Conservation (phyloP, 2,797 vertebrate genomes). For the Sternarchorhynchus goeldii region DNA sequence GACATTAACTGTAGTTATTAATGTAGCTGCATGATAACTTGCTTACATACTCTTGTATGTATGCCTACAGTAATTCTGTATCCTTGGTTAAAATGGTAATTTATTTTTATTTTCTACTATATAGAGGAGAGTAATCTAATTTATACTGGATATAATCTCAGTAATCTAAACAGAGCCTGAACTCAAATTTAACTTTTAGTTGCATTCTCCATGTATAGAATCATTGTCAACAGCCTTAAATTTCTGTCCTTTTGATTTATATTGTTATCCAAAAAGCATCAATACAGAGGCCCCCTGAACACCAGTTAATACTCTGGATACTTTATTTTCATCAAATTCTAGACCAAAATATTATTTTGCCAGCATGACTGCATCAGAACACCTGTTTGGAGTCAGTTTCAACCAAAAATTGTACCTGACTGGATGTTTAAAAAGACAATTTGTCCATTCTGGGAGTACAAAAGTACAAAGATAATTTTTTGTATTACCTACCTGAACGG, state of each 20-base stretch:
- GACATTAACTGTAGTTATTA: no score
- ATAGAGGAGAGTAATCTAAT: no score
- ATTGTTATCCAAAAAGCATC: neutral
- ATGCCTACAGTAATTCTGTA: no score
- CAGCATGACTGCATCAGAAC: neutral
- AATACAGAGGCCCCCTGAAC: neutral
- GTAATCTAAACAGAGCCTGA: no score
- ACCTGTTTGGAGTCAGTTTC: neutral
- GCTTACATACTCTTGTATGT: no score
- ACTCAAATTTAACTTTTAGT: no score
- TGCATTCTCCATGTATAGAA: no score
- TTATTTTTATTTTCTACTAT: no score
- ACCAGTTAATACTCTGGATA: conserved; percentile 3
- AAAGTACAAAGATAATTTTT: neutral
- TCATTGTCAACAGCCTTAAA: no score
- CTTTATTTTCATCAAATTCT: conserved; percentile 19
- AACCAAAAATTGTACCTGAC: neutral
- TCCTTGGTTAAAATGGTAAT: no score
- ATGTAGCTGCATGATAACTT: no score
- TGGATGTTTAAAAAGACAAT: neutral
- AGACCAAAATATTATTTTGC: neutral
- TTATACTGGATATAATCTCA: no score
- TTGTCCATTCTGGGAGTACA: neutral
- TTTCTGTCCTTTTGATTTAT: neutral
- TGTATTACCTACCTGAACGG: neutral